phyloP scores from a whole-genome alignment of 2,113 vertebrate genomes.

The Chaetura pelagica region DNA sequence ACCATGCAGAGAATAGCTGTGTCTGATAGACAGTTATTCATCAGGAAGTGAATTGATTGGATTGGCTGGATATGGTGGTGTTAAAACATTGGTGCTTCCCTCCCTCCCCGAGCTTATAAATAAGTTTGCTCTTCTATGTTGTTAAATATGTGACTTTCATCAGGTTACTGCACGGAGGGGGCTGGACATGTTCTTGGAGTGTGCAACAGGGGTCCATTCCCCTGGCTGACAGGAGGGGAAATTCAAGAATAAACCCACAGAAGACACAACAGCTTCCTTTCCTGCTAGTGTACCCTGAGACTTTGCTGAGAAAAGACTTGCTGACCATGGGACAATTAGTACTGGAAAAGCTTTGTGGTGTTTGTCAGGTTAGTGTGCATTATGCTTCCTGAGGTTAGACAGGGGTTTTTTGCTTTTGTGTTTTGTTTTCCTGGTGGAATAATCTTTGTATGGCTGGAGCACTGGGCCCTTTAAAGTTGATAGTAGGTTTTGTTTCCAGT shows the following conservation, averaged over 20 bases:
- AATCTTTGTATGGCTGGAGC: background rate
- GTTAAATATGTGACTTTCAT: background rate
- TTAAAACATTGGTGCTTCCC: background rate
- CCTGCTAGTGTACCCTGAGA: background rate
- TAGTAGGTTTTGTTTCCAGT: background rate
- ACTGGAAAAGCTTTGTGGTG: background rate
- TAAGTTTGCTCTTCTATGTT: background rate
- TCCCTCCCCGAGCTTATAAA: background rate
- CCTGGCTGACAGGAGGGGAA: background rate
- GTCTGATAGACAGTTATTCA: background rate
- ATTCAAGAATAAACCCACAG: background rate
- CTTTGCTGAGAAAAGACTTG: background rate
- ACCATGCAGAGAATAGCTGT: background rate
- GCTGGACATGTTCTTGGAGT: accelerated
- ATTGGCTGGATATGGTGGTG: background rate
- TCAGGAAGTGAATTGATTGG: background rate
- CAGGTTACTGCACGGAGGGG: background rate
- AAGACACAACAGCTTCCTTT: background rate
- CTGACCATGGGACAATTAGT: background rate
- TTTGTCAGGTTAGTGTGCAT: background rate
- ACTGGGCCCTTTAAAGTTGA: background rate
- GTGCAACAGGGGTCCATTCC: accelerated
- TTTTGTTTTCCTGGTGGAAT: background rate
- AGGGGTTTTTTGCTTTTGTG: background rate
- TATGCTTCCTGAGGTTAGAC: background rate